Evolutionary conservation across 2,797 vertebrate species (phyloP).

Genomic region (Acanthopagrus latus): DNA sequence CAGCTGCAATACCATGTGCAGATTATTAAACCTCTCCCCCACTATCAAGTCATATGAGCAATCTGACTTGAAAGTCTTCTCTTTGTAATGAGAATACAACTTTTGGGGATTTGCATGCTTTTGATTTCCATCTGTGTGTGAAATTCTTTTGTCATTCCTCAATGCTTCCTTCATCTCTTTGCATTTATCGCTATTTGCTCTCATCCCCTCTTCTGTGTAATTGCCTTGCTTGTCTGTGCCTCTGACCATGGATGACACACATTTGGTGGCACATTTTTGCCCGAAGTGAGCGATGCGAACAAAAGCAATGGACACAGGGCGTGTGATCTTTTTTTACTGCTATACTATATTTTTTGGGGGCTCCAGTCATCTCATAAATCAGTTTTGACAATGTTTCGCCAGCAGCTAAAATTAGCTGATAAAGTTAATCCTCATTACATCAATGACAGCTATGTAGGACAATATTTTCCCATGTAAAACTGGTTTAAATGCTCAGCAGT

Average conservation of each 20-base stretch:
- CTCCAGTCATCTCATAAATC: conserved; percentile 51
- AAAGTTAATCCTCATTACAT: conserved; percentile 62
- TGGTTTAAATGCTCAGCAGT: conserved; percentile 30
- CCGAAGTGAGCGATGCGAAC: conserved; percentile 2
- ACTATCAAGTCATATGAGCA: conserved; percentile 8
- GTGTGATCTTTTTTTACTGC: neutral
- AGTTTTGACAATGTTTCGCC: conserved; percentile 59
- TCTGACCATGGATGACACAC: conserved; percentile 37
- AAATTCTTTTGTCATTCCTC: conserved; percentile 42
- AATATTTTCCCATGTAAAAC: conserved; percentile 41
- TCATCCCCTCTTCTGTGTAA: neutral
- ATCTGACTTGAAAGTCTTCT: conserved; percentile 33
- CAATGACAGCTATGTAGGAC: conserved; percentile 54
- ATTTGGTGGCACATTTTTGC: conserved; percentile 6
- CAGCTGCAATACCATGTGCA: neutral
- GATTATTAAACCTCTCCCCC: conserved; percentile 25
- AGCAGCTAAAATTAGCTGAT: conserved; percentile 60
- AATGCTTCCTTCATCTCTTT: conserved; percentile 17
- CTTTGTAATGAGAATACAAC: conserved; percentile 30
- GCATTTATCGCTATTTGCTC: conserved; percentile 16
- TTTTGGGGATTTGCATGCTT: conserved; percentile 37
- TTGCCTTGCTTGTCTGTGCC: neutral
- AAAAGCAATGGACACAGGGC: neutral
- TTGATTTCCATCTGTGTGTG: conserved; percentile 45
- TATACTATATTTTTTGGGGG: conserved; percentile 14